Evolutionary conservation across 2,797 vertebrate species (phyloP), one percentile per base, ranked within the genome.

Genomic region (Takifugu rubripes): DNA sequence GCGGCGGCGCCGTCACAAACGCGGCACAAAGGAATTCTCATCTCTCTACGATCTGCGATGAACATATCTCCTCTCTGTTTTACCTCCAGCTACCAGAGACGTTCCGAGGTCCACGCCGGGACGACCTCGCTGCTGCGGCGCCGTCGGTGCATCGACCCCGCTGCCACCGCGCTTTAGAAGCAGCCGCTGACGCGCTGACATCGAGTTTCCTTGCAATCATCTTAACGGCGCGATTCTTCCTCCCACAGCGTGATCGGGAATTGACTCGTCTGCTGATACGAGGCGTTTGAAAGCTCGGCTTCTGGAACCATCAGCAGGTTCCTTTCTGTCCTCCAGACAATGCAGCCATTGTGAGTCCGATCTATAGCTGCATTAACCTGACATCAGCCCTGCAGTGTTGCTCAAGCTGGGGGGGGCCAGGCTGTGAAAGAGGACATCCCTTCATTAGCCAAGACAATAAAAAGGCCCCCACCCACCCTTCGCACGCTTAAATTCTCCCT

Each of bases 181-280:
- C 9, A 16, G 44, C 77, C 64, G 85, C 68, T 84, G 82, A 87
- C 85, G 77, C 29, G 0, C 24, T 21, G 59, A 26, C 71, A 53
- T 9, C 42, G 55, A 64, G 56, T 72, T 75, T 85, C 78, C 83
- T 73, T 64, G 55, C 73, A 70, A 68, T 65, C 72, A 71, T 42
- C 52, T 36, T 24, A 75, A 74, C 79, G 80, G 63, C 69, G 77
- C 64, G 58, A 61, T 65, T 60, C 25, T 9, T 66, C 42, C 7
- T 21, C 54, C 48, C 36, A 36, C 59, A 57, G 52, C 52, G 72
- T 65, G 77, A 83, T 87, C 77, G 83, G 59, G 45, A 80, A 84
- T 72, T 83, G 75, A 87, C 87, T 66, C 49, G 16, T 56, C 49
- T 49, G 40, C 53, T 70, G 50, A 61, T 72, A 58, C 58, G 59